Conservation (phyloP, 92 coral and sea anemone genomes). For the Epizoanthus illoricatus region DNA sequence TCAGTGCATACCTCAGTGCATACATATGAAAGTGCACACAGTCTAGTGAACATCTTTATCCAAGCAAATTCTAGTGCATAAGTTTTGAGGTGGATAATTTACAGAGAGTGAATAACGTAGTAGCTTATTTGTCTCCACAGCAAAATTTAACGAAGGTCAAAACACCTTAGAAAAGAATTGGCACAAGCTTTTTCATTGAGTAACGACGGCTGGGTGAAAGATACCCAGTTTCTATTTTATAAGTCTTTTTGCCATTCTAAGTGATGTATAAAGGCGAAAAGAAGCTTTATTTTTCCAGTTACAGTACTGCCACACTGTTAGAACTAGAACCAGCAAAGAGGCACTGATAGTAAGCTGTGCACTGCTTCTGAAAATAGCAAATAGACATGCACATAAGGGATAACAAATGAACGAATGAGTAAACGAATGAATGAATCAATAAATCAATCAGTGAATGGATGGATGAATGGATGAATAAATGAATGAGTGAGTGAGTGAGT, state of each 20-base stretch:
- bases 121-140: not conserved
- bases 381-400: not conserved
- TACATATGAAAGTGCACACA: not conserved
- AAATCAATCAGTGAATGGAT: not conserved
- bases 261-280: no score
- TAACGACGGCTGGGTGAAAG: no score
- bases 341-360: not conserved
- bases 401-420: not conserved
- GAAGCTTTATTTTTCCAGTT: no score
- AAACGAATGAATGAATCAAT: not conserved
- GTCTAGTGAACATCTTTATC: not conserved
- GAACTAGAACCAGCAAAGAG: no score
- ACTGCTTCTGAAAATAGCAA: not conserved
- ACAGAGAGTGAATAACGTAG: not conserved
- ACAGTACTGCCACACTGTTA: no score
- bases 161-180: no score
- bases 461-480: no score
- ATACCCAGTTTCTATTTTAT: no score
- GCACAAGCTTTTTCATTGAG: no score
- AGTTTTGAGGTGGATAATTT: not conserved
- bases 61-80: conserved; percentile 10
- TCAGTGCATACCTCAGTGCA: conserved; percentile 1
- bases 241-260: no score
- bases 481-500: not conserved
- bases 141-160: no score